Conservation (phyloP, 53 echinoderm and acorn worm species). For the Mesocentrotus franciscanus region DNA sequence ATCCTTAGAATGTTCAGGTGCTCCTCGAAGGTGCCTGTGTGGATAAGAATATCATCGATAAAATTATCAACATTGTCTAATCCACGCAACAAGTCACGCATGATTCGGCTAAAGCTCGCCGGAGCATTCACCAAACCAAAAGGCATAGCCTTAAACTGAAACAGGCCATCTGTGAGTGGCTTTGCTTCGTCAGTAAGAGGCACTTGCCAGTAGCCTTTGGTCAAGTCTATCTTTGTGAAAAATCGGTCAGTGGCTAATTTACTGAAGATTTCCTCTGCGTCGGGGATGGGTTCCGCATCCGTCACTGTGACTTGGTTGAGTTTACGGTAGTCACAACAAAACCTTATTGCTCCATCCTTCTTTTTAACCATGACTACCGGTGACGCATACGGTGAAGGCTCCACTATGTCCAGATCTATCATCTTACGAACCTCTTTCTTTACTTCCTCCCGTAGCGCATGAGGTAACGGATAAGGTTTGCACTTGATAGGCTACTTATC, state of each 20-base stretch:
- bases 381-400: constrained; percentile 67
- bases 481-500: not conserved
- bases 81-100: constrained; percentile 43
- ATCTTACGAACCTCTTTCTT: constrained; percentile 45
- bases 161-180: too few relatives aligned
- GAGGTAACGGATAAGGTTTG: constrained; percentile 55
- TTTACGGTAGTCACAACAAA: constrained; percentile 35
- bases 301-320: constrained; percentile 63
- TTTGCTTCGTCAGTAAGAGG: too few relatives aligned
- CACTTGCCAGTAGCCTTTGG: too few relatives aligned
- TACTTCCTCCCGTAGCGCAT: too few relatives aligned
- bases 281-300: constrained; percentile 64
- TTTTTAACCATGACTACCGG: constrained; percentile 63
- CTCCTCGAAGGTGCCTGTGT: constrained; percentile 27
- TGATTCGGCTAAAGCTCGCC: constrained; percentile 65
- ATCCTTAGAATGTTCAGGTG: not conserved
- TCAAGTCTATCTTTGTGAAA: too few relatives aligned
- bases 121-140: constrained; percentile 64
- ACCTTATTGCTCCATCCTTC: constrained; percentile 51
- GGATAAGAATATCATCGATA: constrained; percentile 54
- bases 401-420: constrained; percentile 57
- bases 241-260: too few relatives aligned
- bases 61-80: constrained; percentile 43
- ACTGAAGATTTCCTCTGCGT: constrained; percentile 50
- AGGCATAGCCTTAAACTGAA: constrained; percentile 61